These are phyloP conservation scores for Trichogramma evanescens DNA, from an alignment of 2,888 invertebrate species.

Conservation along the genomic window DNA sequence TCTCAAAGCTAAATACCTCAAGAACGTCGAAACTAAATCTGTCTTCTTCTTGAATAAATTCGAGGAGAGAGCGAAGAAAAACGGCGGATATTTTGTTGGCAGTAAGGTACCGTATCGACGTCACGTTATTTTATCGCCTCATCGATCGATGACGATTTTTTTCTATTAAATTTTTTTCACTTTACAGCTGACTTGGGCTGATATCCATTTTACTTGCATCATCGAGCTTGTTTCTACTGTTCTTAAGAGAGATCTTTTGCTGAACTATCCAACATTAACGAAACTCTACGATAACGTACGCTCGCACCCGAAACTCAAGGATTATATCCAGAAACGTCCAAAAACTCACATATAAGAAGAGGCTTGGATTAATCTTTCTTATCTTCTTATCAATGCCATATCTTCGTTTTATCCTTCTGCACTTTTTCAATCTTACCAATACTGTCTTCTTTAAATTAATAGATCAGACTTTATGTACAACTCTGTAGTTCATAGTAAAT, in stretches of 20 bases:
- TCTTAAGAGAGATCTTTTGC: conserved; percentile 36
- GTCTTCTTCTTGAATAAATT: conserved; percentile 31
- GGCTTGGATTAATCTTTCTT: no score
- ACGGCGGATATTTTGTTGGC: conserved; percentile 38
- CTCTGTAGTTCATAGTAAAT: no score
- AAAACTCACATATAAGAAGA: conserved; percentile 24
- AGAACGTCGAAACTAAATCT: conserved; percentile 28
- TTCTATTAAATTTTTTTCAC: background rate
- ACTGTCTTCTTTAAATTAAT: no score
- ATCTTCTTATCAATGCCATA: no score
- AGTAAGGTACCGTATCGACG: conserved; percentile 32
- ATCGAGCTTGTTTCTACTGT: conserved; percentile 38
- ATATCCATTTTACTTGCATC: conserved; percentile 44
- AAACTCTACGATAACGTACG: conserved; percentile 44
- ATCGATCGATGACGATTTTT: background rate
- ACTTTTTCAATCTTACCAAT: no score
- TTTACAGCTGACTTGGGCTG: conserved; percentile 49
- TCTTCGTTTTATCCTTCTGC: no score
- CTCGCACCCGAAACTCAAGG: conserved; percentile 45
- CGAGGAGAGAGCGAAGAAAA: conserved; percentile 35
- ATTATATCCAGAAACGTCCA: conserved; percentile 42
- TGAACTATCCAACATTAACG: conserved; percentile 46
- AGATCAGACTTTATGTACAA: no score
- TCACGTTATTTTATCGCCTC: background rate
- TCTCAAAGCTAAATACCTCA: conserved; percentile 32